Evolutionary conservation across 2,113 vertebrate genomes (phyloP), one percentile per base, ranked within the genome.

Genomic region (Syngnathus typhle): DNA sequence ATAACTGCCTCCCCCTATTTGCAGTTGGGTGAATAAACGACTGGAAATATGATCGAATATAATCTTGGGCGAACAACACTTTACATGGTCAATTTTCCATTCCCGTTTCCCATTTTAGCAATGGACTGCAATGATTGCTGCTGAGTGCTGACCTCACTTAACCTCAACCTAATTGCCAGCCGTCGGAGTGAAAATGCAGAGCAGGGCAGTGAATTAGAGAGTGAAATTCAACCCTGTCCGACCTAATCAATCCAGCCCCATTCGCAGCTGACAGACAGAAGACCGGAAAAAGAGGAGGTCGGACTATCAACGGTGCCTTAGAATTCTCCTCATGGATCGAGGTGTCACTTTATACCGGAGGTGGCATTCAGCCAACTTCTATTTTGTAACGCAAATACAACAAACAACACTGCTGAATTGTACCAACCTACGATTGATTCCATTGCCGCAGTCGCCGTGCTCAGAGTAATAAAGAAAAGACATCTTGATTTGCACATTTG

Each of bases 401-500:
- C n/a, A 58, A 32, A 27, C 10, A 62, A 62, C 21, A 10, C 44
- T 3, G 8, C 37, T 46, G 23, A 59, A 66, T 71, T 38, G 49
- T 39, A 58, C 58, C 63, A 47, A 46, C 21, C 23, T 52, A 59
- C 21, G 36, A 72, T 16, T 60, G 36, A 72, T 16, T 60, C 56
- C 1, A 62, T 70, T 75, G 61, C 56, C 51, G 32, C 9, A 7
- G 49, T 68, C 70, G 72, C 61, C 67, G 58, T 37, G 27, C 68
- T 64, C 39, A 65, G 64, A 78, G 68, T 73, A 74, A 71, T 60
- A 38, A 71, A 49, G 61, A 68, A 74, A 69, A 75, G 56, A 71
- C 51, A 47, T 41, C 1, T 47, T 64, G 67, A 81, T 78, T 77
- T 85, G 68, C 73, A 84, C 79, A 81, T 82, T 80, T 82, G 63